Evolutionary conservation across 2,113 vertebrate species (phyloP).

Genomic region (Sylvilagus bachmani): DNA sequence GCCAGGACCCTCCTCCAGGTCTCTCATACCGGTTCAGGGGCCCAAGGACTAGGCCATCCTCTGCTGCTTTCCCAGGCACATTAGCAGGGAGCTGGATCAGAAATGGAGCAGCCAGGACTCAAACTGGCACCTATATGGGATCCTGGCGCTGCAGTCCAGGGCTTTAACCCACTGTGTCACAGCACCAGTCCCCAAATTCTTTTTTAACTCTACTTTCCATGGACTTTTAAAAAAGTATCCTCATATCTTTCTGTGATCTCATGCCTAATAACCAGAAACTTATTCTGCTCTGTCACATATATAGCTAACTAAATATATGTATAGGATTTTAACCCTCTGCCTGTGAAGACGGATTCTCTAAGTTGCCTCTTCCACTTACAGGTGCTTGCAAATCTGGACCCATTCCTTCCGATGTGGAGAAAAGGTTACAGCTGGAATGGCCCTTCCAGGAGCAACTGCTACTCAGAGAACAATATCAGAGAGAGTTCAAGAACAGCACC

Average conservation of each 20-base stretch:
- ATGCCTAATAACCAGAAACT: not conserved
- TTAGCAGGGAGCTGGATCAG: no score
- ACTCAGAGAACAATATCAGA: slow-evolving; percentile 80
- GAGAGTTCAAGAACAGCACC: slow-evolving; percentile 86
- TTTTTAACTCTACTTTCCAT: no score
- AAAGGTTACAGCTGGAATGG: slow-evolving; percentile 85
- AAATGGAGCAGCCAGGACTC: no score
- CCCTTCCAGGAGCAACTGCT: slow-evolving; percentile 86
- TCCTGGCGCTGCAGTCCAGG: no score
- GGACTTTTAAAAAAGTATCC: no score
- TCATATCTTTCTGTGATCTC: not conserved
- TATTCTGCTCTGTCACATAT: not conserved
- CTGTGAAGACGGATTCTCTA: not conserved
- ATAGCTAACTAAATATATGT: not conserved
- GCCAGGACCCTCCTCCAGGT: no score
- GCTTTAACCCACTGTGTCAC: no score
- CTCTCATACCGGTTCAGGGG: no score
- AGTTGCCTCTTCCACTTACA: slow-evolving; percentile 63
- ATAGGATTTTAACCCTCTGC: not conserved
- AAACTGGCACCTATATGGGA: no score
- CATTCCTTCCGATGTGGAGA: slow-evolving; percentile 69
- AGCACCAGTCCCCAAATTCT: no score
- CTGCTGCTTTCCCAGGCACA: no score
- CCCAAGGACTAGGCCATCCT: no score
- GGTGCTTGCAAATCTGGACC: slow-evolving; percentile 73